Percentiles rank a stretch among this genome's conserved stretches.
These are phyloP conservation scores for Scrobipalpa costella DNA, from an alignment of 2,888 invertebrate genomes.

Conservation along the genomic window DNA sequence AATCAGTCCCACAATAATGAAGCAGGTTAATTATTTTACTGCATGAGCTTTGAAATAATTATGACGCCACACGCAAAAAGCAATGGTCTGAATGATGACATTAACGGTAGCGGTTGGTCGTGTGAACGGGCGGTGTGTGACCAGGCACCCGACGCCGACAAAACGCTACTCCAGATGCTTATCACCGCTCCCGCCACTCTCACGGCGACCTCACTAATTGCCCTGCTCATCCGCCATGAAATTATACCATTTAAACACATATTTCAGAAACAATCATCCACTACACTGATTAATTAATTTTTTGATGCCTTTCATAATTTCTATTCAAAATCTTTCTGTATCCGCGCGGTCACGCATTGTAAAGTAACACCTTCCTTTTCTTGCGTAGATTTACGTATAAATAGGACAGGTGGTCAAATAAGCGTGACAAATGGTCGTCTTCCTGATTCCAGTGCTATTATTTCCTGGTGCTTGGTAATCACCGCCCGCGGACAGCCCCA, in stretches of 20 bases:
- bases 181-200: slow-evolving; percentile 60
- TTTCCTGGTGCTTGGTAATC: slow-evolving; percentile 40
- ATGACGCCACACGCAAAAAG: slow-evolving; percentile 22
- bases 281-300: slow-evolving; percentile 43
- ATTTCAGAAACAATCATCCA: slow-evolving; percentile 58
- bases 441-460: slow-evolving; percentile 43
- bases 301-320: slow-evolving; percentile 30
- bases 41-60: slow-evolving; percentile 19
- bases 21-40: slow-evolving; percentile 20
- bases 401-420: slow-evolving; percentile 37
- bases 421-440: slow-evolving; percentile 49
- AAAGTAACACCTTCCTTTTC: slow-evolving; percentile 2
- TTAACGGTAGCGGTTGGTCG: slow-evolving; percentile 20
- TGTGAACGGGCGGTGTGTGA: slow-evolving; percentile 40
- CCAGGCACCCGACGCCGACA: slow-evolving; percentile 37
- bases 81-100: slow-evolving; percentile 21
- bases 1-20: neutral
- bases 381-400: slow-evolving; percentile 8
- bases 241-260: slow-evolving; percentile 67
- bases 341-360: neutral
- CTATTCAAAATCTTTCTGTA: slow-evolving; percentile 24
- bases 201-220: slow-evolving; percentile 71
- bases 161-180: slow-evolving; percentile 44
- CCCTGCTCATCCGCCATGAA: slow-evolving; percentile 64
- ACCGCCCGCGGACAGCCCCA: slow-evolving; percentile 39